Evolutionary conservation across 2,113 vertebrate genomes (phyloP).

Genomic region (Galeopterus variegatus): DNA sequence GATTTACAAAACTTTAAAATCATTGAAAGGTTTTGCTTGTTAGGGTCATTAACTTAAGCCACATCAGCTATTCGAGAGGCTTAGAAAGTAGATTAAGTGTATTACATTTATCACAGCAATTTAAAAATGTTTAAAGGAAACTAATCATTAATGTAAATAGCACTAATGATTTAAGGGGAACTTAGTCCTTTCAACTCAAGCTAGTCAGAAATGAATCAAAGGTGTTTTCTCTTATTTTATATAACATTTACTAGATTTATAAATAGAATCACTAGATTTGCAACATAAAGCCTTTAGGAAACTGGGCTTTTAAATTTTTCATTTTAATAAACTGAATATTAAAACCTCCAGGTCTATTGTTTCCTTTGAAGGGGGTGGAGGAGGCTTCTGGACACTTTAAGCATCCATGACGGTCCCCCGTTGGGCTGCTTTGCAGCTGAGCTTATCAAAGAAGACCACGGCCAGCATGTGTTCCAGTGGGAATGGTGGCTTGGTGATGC

Average conservation of each 20-base stretch:
- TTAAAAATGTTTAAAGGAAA: slow-evolving; percentile 21
- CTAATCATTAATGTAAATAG: not conserved
- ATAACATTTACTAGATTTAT: not conserved
- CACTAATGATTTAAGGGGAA: not conserved
- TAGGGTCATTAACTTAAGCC: not conserved
- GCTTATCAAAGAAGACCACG: not conserved
- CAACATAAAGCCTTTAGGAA: not conserved
- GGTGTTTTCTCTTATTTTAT: not conserved
- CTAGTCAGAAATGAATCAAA: not conserved
- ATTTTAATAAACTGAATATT: slow-evolving; percentile 2
- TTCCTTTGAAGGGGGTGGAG: not conserved
- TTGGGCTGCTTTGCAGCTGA: not conserved
- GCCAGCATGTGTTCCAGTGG: not conserved
- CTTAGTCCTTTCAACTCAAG: not conserved
- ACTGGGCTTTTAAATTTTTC: not conserved
- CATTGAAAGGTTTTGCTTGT: not conserved
- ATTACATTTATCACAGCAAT: not conserved
- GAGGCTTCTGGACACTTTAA: not conserved
- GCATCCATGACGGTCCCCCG: not conserved
- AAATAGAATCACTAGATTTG: not conserved
- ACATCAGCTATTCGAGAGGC: not conserved
- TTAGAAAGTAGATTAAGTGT: slow-evolving; percentile 41
- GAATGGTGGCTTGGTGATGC: not conserved
- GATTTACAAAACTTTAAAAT: not conserved
- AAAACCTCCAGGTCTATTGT: not conserved